phyloP scores from a whole-genome alignment of 2,797 vertebrate genomes.

The Ibycter americanus region DNA sequence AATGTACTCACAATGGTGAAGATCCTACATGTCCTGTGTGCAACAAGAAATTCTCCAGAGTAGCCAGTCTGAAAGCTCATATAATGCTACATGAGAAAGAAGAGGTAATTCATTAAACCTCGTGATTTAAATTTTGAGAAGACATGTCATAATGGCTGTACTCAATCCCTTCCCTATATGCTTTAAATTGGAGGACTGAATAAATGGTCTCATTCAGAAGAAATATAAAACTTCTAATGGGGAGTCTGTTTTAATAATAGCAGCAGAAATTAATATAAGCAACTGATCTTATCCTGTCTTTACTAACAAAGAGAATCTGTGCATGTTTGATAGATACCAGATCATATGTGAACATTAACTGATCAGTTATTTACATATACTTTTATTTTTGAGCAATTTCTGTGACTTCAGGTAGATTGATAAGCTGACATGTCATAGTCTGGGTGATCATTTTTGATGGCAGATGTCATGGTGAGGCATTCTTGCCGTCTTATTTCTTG shows the following conservation, averaged over 20 bases:
- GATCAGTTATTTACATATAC: neutral
- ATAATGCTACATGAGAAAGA: slow-evolving; percentile 98
- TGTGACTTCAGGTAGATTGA: neutral
- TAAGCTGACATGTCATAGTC: neutral
- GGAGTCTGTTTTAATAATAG: neutral
- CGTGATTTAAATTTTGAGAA: neutral
- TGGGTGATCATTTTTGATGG: neutral
- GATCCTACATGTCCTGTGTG: slow-evolving; percentile 94
- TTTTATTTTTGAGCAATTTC: neutral
- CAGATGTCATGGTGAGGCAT: neutral
- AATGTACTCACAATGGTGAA: slow-evolving; percentile 89
- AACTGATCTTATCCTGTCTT: neutral
- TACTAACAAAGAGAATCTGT: neutral
- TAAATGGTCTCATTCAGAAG: neutral
- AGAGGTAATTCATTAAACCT: slow-evolving; percentile 81
- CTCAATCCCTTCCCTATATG: neutral
- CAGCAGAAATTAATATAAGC: neutral
- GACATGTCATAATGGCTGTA: neutral
- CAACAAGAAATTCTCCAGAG: slow-evolving; percentile 93
- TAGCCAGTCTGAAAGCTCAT: slow-evolving; percentile 97
- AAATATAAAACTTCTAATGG: neutral
- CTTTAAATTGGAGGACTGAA: neutral
- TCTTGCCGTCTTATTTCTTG: neutral
- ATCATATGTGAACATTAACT: neutral
- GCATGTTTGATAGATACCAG: neutral